Conservation (phyloP, 1,140 invertebrate genomes). For the Pseudomyrmex cubaensis region DNA sequence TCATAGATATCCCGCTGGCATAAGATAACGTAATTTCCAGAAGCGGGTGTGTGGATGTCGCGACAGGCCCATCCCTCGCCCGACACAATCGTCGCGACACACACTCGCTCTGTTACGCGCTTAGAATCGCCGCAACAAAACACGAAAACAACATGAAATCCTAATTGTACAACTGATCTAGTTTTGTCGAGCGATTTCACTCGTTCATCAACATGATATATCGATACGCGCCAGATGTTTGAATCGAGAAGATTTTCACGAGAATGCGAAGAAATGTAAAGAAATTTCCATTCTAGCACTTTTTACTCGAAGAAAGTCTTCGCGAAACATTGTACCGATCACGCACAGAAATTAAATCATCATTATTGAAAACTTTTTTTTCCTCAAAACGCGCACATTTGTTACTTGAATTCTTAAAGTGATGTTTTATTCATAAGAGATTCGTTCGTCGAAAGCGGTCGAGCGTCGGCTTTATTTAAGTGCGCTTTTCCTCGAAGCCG, state of each 20-base stretch:
- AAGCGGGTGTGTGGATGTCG: constrained; percentile 58
- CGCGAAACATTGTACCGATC: no score
- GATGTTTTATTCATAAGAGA: constrained; percentile 82
- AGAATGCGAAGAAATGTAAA: no score
- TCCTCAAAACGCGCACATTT: not conserved
- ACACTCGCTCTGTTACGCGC: constrained; percentile 60
- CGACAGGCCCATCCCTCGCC: constrained; percentile 35
- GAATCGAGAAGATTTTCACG: not conserved
- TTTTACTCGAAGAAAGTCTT: no score
- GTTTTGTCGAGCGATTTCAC: constrained; percentile 18
- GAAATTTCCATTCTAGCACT: no score
- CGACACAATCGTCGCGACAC: not conserved
- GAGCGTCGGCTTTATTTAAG: constrained; percentile 77
- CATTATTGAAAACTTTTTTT: not conserved
- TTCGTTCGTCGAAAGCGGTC: constrained; percentile 71
- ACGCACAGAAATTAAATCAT: not conserved
- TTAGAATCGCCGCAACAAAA: constrained; percentile 18
- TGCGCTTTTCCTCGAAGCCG: constrained; percentile 77
- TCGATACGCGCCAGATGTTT: constrained; percentile 14
- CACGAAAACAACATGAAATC: constrained; percentile 32
- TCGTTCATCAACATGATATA: constrained; percentile 47
- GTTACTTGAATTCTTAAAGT: constrained; percentile 52
- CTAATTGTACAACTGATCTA: constrained; percentile 27
- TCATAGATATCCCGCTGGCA: constrained; percentile 51
- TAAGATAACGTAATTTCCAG: constrained; percentile 60